phyloP scores from a whole-genome alignment of 2,888 invertebrate genomes.

The Diaprepes abbreviatus region DNA sequence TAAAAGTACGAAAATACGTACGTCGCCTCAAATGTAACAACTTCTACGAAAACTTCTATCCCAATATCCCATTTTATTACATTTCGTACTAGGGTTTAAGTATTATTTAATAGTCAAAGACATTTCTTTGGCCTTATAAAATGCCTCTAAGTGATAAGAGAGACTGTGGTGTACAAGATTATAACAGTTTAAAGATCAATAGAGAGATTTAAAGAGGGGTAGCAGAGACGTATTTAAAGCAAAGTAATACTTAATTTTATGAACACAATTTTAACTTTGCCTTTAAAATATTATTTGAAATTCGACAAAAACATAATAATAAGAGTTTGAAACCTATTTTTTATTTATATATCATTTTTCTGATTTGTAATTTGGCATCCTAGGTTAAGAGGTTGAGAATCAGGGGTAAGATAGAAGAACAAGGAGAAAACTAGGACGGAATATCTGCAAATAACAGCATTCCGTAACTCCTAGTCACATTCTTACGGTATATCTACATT shows the following conservation, averaged over 20 bases:
- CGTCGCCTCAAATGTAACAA: constrained; percentile 24
- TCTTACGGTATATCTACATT: no score
- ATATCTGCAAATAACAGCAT: no score
- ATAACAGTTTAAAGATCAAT: not conserved
- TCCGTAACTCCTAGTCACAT: no score
- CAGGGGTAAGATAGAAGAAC: no score
- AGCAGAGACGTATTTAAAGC: not conserved
- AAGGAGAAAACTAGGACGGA: no score
- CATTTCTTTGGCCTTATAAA: constrained; percentile 20
- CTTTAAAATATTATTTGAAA: no score
- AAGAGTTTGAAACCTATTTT: no score
- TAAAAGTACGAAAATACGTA: constrained; percentile 37
- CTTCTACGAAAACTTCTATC: constrained; percentile 15
- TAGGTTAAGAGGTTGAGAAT: no score
- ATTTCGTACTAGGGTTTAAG: constrained; percentile 21
- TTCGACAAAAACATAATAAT: no score
- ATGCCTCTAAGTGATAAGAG: not conserved
- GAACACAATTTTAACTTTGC: not conserved
- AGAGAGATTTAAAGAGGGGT: not conserved
- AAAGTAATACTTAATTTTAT: not conserved
- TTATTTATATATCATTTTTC: no score
- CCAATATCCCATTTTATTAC: constrained; percentile 33
- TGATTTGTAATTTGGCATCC: no score
- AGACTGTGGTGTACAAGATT: not conserved
- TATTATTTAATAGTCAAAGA: constrained; percentile 30